Conservation (phyloP, 2,888 invertebrate genomes). For the Dioctria rufipes region DNA sequence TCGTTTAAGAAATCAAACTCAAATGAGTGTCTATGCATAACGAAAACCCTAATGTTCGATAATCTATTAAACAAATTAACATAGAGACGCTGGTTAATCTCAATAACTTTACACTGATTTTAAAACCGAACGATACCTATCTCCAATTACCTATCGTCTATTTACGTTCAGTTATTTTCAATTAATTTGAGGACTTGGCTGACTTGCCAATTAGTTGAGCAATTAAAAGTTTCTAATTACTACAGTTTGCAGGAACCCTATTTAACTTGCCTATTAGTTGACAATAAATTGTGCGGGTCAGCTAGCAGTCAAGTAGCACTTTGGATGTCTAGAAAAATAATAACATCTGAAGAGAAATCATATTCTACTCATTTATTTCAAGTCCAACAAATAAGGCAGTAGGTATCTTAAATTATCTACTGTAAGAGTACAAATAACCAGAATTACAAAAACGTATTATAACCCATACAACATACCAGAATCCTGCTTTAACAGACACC, state of each 20-base stretch:
- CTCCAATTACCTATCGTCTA: constrained; percentile 17
- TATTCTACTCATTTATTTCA: background rate
- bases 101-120: constrained; percentile 16
- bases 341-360: background rate
- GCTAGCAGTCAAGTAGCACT: background rate
- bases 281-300: constrained; percentile 7
- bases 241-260: constrained; percentile 27
- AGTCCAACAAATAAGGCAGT: background rate
- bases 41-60: too few species aligned
- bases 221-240: constrained; percentile 49
- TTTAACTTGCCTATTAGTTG: background rate
- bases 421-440: background rate
- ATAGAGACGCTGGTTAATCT: too few species aligned
- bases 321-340: background rate
- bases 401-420: background rate
- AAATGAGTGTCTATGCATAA: too few species aligned
- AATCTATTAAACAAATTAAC: too few species aligned
- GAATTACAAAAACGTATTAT: background rate
- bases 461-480: background rate
- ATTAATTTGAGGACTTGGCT: constrained; percentile 19
- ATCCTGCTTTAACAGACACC: background rate
- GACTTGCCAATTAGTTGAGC: constrained; percentile 27
- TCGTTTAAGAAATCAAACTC: too few species aligned
- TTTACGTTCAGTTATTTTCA: constrained; percentile 41
- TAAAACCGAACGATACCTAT: constrained; percentile 1